A percentile compares a stretch with the other conserved stretches of the same genome.
Evolutionary conservation across 2,797 vertebrate genomes (phyloP).

Genomic region (Sebastes miniatus): DNA sequence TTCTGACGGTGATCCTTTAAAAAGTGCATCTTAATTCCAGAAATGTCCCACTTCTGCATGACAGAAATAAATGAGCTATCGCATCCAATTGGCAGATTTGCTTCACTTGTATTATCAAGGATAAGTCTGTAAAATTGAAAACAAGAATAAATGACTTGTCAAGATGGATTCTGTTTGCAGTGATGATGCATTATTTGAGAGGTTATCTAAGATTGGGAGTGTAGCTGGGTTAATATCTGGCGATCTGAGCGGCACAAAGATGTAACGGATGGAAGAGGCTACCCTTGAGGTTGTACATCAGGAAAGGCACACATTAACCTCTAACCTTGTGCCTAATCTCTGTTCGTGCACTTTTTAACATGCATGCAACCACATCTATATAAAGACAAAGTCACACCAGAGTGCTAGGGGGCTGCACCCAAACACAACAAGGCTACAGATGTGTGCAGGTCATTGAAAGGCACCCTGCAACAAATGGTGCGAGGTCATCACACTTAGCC

Average conservation of each 20-base stretch:
- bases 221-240: conserved; percentile 23
- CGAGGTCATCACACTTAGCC: conserved; percentile 63
- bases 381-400: neutral
- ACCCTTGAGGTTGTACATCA: conserved; percentile 43
- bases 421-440: neutral
- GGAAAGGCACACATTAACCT: conserved; percentile 29
- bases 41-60: conserved; percentile 33
- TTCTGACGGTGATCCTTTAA: conserved; percentile 24
- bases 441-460: conserved; percentile 26
- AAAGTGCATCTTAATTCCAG: conserved; percentile 37
- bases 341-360: neutral
- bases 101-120: conserved; percentile 51
- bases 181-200: conserved; percentile 30
- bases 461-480: conserved; percentile 47
- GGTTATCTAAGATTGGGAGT: conserved; percentile 29
- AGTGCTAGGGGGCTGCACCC: conserved; percentile 2
- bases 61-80: conserved; percentile 66
- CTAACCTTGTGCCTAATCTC: conserved; percentile 33
- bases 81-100: conserved; percentile 56
- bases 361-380: neutral
- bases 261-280: neutral
- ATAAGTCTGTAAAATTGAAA: conserved; percentile 53
- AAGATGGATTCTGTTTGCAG: conserved; percentile 37
- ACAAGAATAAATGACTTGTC: conserved; percentile 63
- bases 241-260: conserved; percentile 23